These are phyloP conservation scores for Choloepus hoffmanni DNA, from an alignment of 2,113 vertebrate species.

Conservation along the genomic window DNA sequence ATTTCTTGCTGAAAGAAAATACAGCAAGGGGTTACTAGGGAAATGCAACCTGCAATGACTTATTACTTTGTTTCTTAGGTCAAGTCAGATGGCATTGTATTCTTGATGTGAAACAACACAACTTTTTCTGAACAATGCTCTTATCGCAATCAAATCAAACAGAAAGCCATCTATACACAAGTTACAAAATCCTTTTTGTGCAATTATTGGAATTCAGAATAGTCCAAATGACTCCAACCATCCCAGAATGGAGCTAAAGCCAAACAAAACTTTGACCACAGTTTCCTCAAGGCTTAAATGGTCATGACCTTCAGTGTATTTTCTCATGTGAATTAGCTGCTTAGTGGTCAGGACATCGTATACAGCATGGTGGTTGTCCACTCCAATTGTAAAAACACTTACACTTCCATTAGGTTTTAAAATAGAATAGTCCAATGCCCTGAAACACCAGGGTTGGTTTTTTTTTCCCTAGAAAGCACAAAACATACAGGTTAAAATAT, in stretches of 20 bases:
- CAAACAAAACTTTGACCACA: conserved; percentile 64
- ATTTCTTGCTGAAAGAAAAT: neutral
- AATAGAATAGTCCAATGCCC: neutral
- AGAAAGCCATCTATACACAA: conserved; percentile 37
- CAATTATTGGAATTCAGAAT: conserved; percentile 49
- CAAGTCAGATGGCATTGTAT: neutral
- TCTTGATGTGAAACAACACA: conserved; percentile 1
- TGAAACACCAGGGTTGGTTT: neutral
- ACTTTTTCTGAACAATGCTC: neutral
- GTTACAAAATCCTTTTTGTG: neutral
- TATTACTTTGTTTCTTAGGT: conserved; percentile 16
- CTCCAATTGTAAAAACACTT: conserved; percentile 33
- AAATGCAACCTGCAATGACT: neutral
- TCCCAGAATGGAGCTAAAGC: conserved; percentile 10
- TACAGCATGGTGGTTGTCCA: neutral
- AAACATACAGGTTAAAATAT: conserved; percentile 56
- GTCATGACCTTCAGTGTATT: neutral
- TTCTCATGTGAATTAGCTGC: conserved; percentile 50
- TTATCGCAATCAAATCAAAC: conserved; percentile 33
- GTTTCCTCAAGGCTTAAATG: conserved; percentile 27
- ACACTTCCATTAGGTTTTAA: neutral
- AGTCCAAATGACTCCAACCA: conserved; percentile 37
- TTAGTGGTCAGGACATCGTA: neutral
- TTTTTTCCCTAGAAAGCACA: conserved; percentile 7
- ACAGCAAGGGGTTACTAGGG: neutral